Evolutionary conservation across 2,797 vertebrate species (phyloP).

Genomic region (Vireo griseus): DNA sequence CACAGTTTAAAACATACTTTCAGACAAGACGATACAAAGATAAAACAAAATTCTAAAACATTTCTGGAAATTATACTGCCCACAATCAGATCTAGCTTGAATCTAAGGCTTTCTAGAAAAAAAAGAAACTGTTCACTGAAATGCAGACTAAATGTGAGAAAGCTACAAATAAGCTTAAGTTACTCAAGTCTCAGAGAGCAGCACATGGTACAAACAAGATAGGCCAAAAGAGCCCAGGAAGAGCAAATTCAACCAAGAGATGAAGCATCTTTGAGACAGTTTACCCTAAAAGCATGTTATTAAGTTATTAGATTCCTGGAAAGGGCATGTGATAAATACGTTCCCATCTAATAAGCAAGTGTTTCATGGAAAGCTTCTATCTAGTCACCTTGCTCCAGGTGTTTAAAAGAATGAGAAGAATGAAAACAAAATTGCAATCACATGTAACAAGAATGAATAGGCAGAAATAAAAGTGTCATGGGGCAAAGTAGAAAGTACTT

Average conservation of each 20-base stretch:
- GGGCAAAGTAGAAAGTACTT: not conserved
- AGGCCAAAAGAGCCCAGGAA: not conserved
- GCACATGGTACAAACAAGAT: not conserved
- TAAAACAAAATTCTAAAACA: not conserved
- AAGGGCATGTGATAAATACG: not conserved
- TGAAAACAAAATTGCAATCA: not conserved
- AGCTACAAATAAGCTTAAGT: not conserved
- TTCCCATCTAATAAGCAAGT: not conserved
- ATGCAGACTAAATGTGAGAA: not conserved
- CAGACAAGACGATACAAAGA: not conserved
- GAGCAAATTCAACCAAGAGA: not conserved
- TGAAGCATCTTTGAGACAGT: not conserved
- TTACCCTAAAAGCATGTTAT: not conserved
- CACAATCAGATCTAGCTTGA: not conserved
- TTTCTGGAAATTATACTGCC: not conserved
- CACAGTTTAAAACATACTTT: not conserved
- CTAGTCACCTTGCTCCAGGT: not conserved
- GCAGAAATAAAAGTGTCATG: not conserved
- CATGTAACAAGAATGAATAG: accelerated
- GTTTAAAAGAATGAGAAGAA: not conserved
- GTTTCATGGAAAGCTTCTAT: not conserved
- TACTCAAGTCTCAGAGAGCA: not conserved
- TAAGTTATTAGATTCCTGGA: not conserved
- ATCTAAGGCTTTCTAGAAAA: not conserved
- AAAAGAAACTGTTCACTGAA: not conserved